Evolutionary conservation across 1,140 invertebrate species (phyloP), one percentile per base, ranked within the genome.

Genomic region (Drosophila lini): DNA sequence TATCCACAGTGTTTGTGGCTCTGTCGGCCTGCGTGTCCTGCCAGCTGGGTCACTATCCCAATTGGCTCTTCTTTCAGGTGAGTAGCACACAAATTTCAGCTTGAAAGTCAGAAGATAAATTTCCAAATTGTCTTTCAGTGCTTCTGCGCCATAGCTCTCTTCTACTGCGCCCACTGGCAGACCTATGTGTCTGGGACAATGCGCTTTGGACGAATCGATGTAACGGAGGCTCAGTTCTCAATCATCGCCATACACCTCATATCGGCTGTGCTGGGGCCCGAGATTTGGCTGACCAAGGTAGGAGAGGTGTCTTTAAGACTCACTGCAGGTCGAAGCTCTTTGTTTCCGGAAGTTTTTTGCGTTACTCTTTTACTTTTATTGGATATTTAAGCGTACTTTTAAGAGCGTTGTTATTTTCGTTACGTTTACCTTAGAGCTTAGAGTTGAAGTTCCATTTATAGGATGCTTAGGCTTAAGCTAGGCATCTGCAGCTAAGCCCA

Each of bases 151-250:
- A 97, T 98, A 93, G 96, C 96, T 13, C 93, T 99, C 50, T 99
- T 99, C 93, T 99, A 99, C 93, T 97, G 97, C 93, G 98, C 99
- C 3, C 99, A 99, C 93, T 99, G 99, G 99, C 98, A 99, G 92
- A 98, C 98, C 0, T 99, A 99, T 93, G 98, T 99, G 25, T 99
- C 97, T 82, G 97, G 97, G 93, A 95, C 97, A 25, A 94, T 99
- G 60, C 95, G 96, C 74, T 99, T 99, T 94, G 98, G 98, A 48
- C 96, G 95, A 93, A 94, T 99, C 84, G 99, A 99, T 94, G 99
- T 99, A 2, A 99, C 99, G 0, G 99, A 99, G 94, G 98, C 98
- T 11, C 99, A 99, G 93, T 96, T 98, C 92, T 96, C 95, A 5
- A 98, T 99, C 59, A 99, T 99, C 63, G 89, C 92, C 45, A 97